A percentile compares a stretch with the other conserved stretches of the same genome.
Conservation (phyloP, 1,140 invertebrate genomes). For the Aphidius ervi region DNA sequence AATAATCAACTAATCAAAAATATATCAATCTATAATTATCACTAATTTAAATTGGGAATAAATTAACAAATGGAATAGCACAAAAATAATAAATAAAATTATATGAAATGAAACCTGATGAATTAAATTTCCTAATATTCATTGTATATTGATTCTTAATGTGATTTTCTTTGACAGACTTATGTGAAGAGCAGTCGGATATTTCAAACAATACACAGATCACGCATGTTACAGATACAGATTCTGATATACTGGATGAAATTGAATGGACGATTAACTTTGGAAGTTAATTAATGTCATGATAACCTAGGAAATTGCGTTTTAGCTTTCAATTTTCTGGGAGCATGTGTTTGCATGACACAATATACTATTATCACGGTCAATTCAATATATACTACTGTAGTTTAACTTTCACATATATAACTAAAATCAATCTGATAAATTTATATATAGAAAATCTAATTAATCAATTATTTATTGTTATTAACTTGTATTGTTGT, state of each 20-base stretch:
- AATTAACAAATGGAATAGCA: too few species aligned
- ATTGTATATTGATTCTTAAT: neutral
- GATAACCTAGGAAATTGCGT: neutral
- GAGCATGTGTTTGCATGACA: too few species aligned
- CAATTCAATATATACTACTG: too few species aligned
- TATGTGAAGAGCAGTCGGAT: constrained; percentile 7
- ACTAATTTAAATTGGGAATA: too few species aligned
- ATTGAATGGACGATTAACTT: constrained; percentile 28
- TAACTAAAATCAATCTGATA: too few species aligned
- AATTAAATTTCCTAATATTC: neutral
- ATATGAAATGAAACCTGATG: neutral
- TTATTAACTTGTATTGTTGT: too few species aligned
- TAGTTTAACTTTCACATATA: too few species aligned
- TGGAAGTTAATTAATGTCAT: constrained; percentile 36
- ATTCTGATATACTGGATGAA: constrained; percentile 6
- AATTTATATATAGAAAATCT: too few species aligned
- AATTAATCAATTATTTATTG: too few species aligned
- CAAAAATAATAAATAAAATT: neutral
- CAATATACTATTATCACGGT: too few species aligned
- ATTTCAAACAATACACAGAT: neutral
- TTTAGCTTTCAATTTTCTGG: constrained; percentile 6
- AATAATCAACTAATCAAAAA: too few species aligned
- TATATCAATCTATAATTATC: too few species aligned
- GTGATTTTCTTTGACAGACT: constrained; percentile 4
- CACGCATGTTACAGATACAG: neutral